Base-by-base conservation (phyloP, 35 echinoderm and acorn worm genomes). In the Lytechinus variegatus region DNA sequence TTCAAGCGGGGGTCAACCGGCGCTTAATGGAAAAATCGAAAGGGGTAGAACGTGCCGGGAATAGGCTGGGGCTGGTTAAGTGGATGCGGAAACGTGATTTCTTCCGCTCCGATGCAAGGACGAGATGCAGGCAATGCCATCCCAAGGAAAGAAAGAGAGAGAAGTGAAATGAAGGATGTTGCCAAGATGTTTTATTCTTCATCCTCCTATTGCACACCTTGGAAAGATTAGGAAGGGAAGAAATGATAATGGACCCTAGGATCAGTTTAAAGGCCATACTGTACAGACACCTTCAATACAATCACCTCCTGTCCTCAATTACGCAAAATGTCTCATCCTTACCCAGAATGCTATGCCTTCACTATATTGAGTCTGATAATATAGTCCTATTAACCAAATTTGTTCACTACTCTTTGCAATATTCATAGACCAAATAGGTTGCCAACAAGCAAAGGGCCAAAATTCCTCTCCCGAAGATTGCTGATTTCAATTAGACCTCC, bases 21-120 rank as follows among this genome's bases (percentile, higher is more conserved):
- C 88, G 29, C 52, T 90, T 90, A 90, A 90, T 90, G 88, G 88
- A 90, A 54, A 54, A 90, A 90, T 90, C 88, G 88, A 90, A 90
- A 90, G 27, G 44, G 52, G 12, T 90, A 12, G 28, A 90, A 90
- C 52, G 88, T 90, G 88, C 88, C 88, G 52, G 10, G 88, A 79
- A 79, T 79, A 79, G 66, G n/a, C 66, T 79, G 66, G 66, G 66
- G 66, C 66, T 79, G 66, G 66, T 79, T 79, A 79, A 79, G 66
- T 79, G 66, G 66, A 79, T 79, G 66, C 66, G 66, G 66, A 79
- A 79, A 79, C 66, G 66, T 79, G 66, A 79, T 79, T 79, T 79
- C 66, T 79, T 79, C 66, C 66, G 66, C 66, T 24, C 21, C 19
- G 66, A 6, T 79, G 66, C 66, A 79, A 79, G 66, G 66, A 79